phyloP scores from a whole-genome alignment of 2,888 invertebrate genomes.

The Drosophila maculinotata region DNA sequence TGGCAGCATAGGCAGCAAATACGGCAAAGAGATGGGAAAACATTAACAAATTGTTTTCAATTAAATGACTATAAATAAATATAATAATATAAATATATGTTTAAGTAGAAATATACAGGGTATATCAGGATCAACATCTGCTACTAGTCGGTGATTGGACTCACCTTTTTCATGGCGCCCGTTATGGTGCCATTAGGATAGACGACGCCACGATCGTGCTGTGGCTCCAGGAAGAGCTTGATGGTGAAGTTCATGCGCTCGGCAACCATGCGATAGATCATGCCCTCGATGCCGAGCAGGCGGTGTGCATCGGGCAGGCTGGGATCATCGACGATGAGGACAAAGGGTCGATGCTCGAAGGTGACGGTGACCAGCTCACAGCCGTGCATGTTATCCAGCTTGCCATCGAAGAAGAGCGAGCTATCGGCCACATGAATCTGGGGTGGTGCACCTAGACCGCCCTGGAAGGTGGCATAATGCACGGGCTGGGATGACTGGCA shows the following conservation, averaged over 20 bases:
- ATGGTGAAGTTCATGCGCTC: constrained; percentile 82
- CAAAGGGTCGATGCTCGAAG: constrained; percentile 73
- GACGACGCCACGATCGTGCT: constrained; percentile 59
- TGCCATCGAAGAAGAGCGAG: constrained; percentile 70
- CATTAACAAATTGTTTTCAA: no score
- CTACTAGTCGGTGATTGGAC: neutral
- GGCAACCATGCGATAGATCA: constrained; percentile 68
- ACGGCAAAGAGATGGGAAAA: no score
- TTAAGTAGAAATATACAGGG: no score
- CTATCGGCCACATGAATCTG: constrained; percentile 28
- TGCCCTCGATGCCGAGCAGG: constrained; percentile 82
- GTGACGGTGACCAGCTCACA: constrained; percentile 74
- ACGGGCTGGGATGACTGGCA: constrained; percentile 73
- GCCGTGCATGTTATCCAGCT: constrained; percentile 76
- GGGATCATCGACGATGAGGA: constrained; percentile 56
- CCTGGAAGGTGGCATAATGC: constrained; percentile 65
- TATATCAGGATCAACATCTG: no score
- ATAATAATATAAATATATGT: neutral
- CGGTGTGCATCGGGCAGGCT: neutral
- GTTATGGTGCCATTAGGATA: constrained; percentile 78
- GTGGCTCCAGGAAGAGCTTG: constrained; percentile 43
- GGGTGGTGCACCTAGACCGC: constrained; percentile 31
- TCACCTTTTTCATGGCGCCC: constrained; percentile 78
- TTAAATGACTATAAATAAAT: no score
- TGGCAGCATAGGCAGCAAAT: no score